A percentile compares a stretch with the other conserved stretches of the same genome.
phyloP scores from a whole-genome alignment of 2,888 invertebrate species.

The Tenthredo notha region DNA sequence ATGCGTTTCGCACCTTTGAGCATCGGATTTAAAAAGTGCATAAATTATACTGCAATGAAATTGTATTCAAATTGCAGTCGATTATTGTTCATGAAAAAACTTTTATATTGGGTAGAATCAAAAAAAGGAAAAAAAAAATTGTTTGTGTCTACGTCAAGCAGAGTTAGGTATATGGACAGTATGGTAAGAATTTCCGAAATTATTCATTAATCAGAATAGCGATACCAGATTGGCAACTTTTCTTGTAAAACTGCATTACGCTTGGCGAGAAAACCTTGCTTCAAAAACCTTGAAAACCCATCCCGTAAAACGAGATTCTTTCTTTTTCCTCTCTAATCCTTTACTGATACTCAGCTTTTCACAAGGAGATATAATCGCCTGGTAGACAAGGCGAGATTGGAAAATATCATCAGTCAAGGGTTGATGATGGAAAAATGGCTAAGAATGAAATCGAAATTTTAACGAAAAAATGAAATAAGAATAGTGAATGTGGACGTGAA shows the following conservation, averaged over 20 bases:
- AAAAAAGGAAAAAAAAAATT: background rate
- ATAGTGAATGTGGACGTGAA: background rate
- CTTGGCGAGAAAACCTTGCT: background rate
- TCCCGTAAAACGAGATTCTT: constrained; percentile 28
- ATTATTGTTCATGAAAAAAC: background rate
- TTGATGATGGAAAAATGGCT: background rate
- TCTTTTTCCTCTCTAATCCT: background rate
- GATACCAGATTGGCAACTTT: background rate
- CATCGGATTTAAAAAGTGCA: background rate
- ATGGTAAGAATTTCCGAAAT: background rate
- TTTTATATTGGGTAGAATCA: background rate
- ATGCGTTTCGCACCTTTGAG: background rate
- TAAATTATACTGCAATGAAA: background rate
- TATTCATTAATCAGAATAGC: background rate
- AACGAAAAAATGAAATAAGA: background rate
- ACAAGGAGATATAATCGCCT: background rate
- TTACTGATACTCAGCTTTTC: background rate
- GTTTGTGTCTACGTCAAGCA: background rate
- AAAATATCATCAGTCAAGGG: background rate
- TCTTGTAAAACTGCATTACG: background rate
- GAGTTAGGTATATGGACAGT: background rate
- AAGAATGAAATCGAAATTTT: background rate
- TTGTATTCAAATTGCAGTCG: background rate
- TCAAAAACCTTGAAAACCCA: constrained; percentile 25
- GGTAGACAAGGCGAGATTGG: background rate